Base-by-base conservation (phyloP, 35 echinoderm and acorn worm species). In the Patiria miniata region DNA sequence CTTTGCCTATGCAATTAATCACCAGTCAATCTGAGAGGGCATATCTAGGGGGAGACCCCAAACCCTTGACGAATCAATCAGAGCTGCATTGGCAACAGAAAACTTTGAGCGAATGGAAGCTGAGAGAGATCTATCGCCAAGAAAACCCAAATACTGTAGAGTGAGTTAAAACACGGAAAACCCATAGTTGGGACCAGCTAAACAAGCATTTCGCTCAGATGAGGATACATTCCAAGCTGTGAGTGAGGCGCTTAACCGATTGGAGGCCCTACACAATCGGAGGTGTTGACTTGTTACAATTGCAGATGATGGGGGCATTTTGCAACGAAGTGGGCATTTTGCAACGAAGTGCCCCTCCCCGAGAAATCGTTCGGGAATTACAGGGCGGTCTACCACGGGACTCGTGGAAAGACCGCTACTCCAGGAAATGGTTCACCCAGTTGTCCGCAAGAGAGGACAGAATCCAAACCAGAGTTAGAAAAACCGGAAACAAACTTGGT, bases 1-100 rank as follows among this genome's bases (percentile, higher is more conserved):
- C 36, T 86, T 86, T 86, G 39, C 60, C 23, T 76, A 88, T 59
- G 86, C 86, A n/a, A 50, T 82, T 26, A 56, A 82, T 9, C 39
- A 40, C 32, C 79, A 58, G n/a, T 38, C 79, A 39, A 28, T 90
- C 22, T 42, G 87, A 52, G 87, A 68, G n/a, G 79, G 52, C 28
- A 52, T 90, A 10, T 80, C 59, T 40, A 82, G 80, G 79, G 80
- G 55, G 21, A n/a, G 80, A 15, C 87, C 87, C n/a, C 6, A 33
- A 28, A 68, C 87, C 8, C 55, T 90, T 10, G 87, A 90, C 34
- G 79, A 78, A 36, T 37, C 87, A 47, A 68, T 90, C 34, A 14
- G 54, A n/a, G 87, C 87, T 15, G 88, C 88, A 22, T 37, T 90
- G 22, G 51, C 78, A 3, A 44, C 52, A 5, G 86, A 88, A 51